Evolutionary conservation across 2,888 invertebrate genomes (phyloP).

Genomic region (Eilema griseolum): DNA sequence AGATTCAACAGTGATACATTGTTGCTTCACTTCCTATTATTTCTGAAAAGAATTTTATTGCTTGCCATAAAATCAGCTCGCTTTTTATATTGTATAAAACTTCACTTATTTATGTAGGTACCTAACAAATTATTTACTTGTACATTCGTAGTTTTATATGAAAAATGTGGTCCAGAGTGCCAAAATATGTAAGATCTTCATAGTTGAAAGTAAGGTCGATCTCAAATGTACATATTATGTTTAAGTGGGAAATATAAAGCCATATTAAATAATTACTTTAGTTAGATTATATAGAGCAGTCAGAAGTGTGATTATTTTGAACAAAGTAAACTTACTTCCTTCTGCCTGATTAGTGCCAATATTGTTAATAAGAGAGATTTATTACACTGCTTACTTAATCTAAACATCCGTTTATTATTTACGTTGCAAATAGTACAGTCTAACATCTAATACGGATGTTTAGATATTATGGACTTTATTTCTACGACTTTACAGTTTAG

Average conservation of each 20-base stretch:
- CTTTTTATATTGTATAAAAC: constrained; percentile 57
- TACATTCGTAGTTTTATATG: constrained; percentile 45
- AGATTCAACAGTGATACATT: constrained; percentile 39
- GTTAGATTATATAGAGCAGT: constrained; percentile 48
- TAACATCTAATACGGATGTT: constrained; percentile 14
- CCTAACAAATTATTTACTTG: constrained; percentile 48
- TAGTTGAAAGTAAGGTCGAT: constrained; percentile 80
- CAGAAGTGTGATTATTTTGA: constrained; percentile 43
- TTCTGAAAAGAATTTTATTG: constrained; percentile 38
- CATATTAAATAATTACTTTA: constrained; percentile 55
- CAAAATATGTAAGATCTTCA: constrained; percentile 84
- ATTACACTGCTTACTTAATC: background rate
- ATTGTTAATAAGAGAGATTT: constrained; percentile 5
- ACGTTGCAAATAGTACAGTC: constrained; percentile 5
- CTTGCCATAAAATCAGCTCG: constrained; percentile 53
- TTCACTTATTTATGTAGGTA: constrained; percentile 44
- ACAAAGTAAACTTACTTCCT: constrained; percentile 13
- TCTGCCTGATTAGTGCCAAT: constrained; percentile 8
- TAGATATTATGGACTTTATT: constrained; percentile 1
- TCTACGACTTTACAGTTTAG: background rate
- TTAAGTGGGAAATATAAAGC: constrained; percentile 56
- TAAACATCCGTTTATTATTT: constrained; percentile 6
- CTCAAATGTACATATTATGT: constrained; percentile 82
- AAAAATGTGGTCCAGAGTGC: constrained; percentile 82
- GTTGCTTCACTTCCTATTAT: constrained; percentile 43